Percentiles rank a stretch among this genome's conserved stretches.
These are phyloP conservation scores for Drosophila novamexicana DNA, from an alignment of 1,140 invertebrate genomes.

Conservation along the genomic window DNA sequence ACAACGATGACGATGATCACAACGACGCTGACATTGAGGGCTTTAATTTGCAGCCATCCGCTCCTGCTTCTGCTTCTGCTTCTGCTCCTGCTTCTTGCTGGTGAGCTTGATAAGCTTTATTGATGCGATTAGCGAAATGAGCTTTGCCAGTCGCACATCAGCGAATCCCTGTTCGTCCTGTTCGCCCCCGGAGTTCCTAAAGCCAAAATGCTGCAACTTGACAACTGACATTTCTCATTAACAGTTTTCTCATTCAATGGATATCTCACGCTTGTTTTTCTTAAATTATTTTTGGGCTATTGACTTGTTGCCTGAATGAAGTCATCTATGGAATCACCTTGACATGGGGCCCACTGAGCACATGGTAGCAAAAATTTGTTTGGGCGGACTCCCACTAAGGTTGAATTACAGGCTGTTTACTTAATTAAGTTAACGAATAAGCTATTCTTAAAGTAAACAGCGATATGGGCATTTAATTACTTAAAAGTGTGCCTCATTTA, in stretches of 20 bases:
- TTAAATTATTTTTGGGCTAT: conserved; percentile 52
- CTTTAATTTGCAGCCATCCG: conserved; percentile 51
- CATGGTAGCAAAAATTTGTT: background rate
- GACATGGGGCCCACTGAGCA: conserved; percentile 34
- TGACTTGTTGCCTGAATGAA: conserved; percentile 69
- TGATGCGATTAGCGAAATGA: conserved; percentile 82
- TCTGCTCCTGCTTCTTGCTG: conserved; percentile 2
- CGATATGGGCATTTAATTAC: too few species aligned
- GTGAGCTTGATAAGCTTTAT: conserved; percentile 79
- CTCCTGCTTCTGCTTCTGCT: conserved; percentile 23
- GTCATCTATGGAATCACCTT: conserved; percentile 57
- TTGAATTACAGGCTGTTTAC: too few species aligned
- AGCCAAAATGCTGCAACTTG: conserved; percentile 47
- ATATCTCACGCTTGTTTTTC: conserved; percentile 8
- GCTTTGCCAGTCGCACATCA: conserved; percentile 59
- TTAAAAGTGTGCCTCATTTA: too few species aligned
- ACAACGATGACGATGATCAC: conserved; percentile 37
- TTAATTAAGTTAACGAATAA: too few species aligned
- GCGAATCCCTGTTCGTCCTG: background rate
- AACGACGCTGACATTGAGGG: conserved; percentile 58
- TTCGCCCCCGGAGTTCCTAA: background rate
- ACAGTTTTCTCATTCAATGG: conserved; percentile 39
- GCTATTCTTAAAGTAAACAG: too few species aligned
- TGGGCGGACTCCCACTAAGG: background rate
- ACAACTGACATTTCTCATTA: conserved; percentile 82